Evolutionary conservation across 2,113 vertebrate species (phyloP), one percentile per base, ranked within the genome.

Genomic region (Poecilia latipinna): DNA sequence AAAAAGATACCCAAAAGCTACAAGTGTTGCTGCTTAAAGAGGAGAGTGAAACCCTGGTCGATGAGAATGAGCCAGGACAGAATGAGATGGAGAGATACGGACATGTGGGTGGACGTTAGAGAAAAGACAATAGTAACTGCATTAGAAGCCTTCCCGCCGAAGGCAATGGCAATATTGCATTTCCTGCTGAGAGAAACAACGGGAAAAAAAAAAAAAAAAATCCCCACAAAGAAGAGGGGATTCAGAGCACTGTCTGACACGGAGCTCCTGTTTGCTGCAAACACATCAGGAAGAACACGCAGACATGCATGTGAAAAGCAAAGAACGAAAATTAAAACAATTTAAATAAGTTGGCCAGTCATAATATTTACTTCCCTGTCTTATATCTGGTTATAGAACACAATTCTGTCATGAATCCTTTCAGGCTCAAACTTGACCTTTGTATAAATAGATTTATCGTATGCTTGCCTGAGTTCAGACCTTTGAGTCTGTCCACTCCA

Each of bases 71-170:
- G 84, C 35, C 69, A 72, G 72, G 80, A 90, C 87, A 81, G 74
- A 82, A 74, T 82, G 80, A 88, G 89, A 90, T 87, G 74, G 81
- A 82, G 72, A 78, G 86, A 90, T 90, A 73, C 63, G 76, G 72
- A 73, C 80, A 86, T 84, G 89, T 91, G 88, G 87, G 83, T 90
- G 87, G 91, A 84, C 86, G 87, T 82, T 75, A 70, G 75, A 81
- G 82, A 88, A 87, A 90, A 91, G 90, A 93, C 89, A 88, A 91
- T 91, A 81, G 88, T 92, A 92, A 92, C 83, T 82, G 71, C 87
- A 91, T 93, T 90, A 92, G 74, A 60, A 76, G 82, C 63, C 71
- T 26, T 12, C 60, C 64, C 32, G 84, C 89, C 88, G 15, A 0
- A 62, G 77, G 88, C 88, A 31, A 61, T 32, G 75, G 77, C 75